phyloP scores from a whole-genome alignment of 2,113 vertebrate species.

The Lasiurus cinereus region DNA sequence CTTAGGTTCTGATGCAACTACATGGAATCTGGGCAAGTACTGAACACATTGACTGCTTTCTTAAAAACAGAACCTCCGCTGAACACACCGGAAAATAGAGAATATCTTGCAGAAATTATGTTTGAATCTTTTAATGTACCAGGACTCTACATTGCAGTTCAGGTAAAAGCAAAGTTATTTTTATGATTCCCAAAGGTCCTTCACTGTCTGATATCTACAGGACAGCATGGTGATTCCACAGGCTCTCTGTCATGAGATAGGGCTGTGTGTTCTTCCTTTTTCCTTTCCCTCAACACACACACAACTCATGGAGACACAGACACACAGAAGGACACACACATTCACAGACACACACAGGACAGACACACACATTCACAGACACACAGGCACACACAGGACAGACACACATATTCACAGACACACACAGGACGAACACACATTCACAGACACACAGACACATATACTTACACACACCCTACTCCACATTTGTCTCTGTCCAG shows the following conservation, averaged over 20 bases:
- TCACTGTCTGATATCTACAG: not conserved
- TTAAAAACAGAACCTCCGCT: slow-evolving; percentile 93
- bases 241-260: not conserved
- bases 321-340: too few relatives aligned
- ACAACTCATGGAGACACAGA: not conserved
- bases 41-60: slow-evolving; percentile 22
- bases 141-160: slow-evolving; percentile 95
- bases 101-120: slow-evolving; percentile 96
- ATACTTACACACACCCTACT: not conserved
- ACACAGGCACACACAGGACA: too few relatives aligned
- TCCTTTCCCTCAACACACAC: not conserved
- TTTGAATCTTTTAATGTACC: slow-evolving; percentile 95
- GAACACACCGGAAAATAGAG: slow-evolving; percentile 95
- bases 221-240: not conserved
- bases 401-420: too few relatives aligned
- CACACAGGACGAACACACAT: too few relatives aligned
- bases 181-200: not conserved
- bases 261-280: not conserved
- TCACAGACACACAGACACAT: not conserved
- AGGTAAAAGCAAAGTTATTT: slow-evolving; percentile 86
- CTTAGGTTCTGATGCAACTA: not conserved
- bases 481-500: not conserved
- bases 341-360: too few relatives aligned
- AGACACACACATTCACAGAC: too few relatives aligned
- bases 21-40: not conserved